phyloP scores from a whole-genome alignment of 2,113 vertebrate genomes.

The Mesoclemmys tuberculata region DNA sequence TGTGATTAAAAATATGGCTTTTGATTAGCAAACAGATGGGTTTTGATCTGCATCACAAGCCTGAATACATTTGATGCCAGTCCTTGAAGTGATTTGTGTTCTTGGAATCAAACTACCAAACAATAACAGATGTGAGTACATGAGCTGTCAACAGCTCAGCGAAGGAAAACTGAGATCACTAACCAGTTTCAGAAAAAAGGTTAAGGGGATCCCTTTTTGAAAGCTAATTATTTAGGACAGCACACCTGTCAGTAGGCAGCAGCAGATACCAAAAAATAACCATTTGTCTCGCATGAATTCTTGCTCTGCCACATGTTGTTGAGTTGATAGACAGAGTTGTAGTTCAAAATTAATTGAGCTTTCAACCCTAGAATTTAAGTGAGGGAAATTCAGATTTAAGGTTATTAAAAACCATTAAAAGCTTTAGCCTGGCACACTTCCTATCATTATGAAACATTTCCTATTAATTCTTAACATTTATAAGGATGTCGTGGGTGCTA shows the following conservation, averaged over 20 bases:
- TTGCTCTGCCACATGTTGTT: slow-evolving; percentile 50
- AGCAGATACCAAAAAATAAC: slow-evolving; percentile 60
- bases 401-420: slow-evolving; percentile 39
- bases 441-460: neutral
- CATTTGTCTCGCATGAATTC: slow-evolving; percentile 55
- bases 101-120: slow-evolving; percentile 71
- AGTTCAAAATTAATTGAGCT: slow-evolving; percentile 60
- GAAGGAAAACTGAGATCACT: slow-evolving; percentile 73
- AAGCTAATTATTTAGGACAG: slow-evolving; percentile 76
- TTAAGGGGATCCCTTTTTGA: slow-evolving; percentile 67
- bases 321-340: slow-evolving; percentile 43
- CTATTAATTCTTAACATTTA: neutral
- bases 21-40: slow-evolving; percentile 81
- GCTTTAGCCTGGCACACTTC: neutral
- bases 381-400: neutral
- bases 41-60: slow-evolving; percentile 68
- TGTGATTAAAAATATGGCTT: slow-evolving; percentile 67
- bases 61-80: slow-evolving; percentile 68
- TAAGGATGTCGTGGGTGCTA: neutral
- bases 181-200: slow-evolving; percentile 53
- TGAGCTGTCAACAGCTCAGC: slow-evolving; percentile 79
- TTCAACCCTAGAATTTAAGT: slow-evolving; percentile 33
- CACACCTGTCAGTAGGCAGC: slow-evolving; percentile 69
- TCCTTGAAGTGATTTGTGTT: slow-evolving; percentile 75
- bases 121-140: slow-evolving; percentile 77